Conservation (phyloP, 2,113 vertebrate genomes). For the Mastomys natalensis region DNA sequence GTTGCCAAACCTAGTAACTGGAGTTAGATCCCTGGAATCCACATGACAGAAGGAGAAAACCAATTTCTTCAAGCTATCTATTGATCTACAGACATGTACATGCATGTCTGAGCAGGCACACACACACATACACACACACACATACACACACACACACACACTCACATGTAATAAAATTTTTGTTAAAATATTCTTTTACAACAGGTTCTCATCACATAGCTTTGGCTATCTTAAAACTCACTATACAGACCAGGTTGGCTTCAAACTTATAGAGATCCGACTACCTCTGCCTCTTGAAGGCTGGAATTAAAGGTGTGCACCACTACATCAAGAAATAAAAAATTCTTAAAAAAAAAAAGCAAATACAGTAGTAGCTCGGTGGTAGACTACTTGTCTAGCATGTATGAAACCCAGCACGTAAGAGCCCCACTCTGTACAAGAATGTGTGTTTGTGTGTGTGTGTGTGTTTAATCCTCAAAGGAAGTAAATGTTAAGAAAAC, state of each 20-base stretch:
- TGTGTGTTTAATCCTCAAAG: neutral
- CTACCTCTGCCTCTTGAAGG: neutral
- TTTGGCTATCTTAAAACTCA: neutral
- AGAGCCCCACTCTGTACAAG: neutral
- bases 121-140: neutral
- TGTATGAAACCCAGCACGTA: too few species aligned
- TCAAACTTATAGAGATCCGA: neutral
- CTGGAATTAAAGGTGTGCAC: neutral
- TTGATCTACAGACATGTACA: neutral
- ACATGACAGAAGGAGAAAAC: neutral
- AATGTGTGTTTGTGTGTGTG: neutral
- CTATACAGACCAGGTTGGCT: neutral
- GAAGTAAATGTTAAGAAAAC: conserved; percentile 35
- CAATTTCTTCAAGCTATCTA: neutral
- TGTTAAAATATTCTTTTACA: neutral
- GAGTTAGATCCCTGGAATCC: neutral
- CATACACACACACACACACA: neutral
- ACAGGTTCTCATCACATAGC: neutral
- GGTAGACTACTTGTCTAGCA: too few species aligned
- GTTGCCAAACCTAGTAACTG: neutral
- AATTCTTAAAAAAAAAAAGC: neutral
- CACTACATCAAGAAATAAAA: neutral
- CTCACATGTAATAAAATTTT: neutral
- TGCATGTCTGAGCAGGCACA: neutral
- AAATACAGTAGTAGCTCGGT: neutral